Evolutionary conservation across 53 echinoderm and acorn worm genomes (phyloP).

Genomic region (Hippasteria phrygiana): DNA sequence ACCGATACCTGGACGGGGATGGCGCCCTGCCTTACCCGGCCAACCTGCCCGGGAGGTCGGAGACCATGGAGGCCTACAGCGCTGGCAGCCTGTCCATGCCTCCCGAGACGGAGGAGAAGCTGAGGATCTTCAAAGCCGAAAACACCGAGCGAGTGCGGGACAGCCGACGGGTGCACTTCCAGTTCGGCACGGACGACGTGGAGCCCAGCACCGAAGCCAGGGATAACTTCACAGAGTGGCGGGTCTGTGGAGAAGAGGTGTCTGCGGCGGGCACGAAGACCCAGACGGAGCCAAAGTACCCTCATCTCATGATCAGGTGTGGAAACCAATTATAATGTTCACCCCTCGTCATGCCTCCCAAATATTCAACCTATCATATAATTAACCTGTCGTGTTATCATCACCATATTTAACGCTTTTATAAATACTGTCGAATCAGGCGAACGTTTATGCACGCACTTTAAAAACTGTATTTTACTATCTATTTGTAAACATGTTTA

Average conservation of each 20-base stretch:
- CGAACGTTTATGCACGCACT: too few relatives aligned
- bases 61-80: conserved; percentile 85
- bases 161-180: conserved; percentile 86
- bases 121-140: conserved; percentile 67
- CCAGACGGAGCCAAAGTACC: conserved; percentile 79
- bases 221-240: conserved; percentile 72
- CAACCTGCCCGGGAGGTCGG: conserved; percentile 75
- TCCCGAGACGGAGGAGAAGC: conserved; percentile 52
- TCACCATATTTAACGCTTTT: too few relatives aligned
- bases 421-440: too few relatives aligned
- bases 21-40: conserved; percentile 85
- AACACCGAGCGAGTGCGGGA: conserved; percentile 85
- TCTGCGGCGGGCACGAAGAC: conserved; percentile 85
- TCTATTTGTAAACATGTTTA: too few relatives aligned
- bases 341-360: too few relatives aligned
- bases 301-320: conserved; percentile 84
- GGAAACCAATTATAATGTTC: too few relatives aligned
- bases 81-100: conserved; percentile 56
- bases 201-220: conserved; percentile 72
- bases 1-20: conserved; percentile 81
- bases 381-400: too few relatives aligned
- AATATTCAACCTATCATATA: too few relatives aligned
- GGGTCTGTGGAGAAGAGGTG: conserved; percentile 29
- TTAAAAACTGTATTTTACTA: too few relatives aligned
- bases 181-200: conserved; percentile 81